phyloP scores from a whole-genome alignment of 2,888 invertebrate genomes.

The Ochlodes sylvanus region DNA sequence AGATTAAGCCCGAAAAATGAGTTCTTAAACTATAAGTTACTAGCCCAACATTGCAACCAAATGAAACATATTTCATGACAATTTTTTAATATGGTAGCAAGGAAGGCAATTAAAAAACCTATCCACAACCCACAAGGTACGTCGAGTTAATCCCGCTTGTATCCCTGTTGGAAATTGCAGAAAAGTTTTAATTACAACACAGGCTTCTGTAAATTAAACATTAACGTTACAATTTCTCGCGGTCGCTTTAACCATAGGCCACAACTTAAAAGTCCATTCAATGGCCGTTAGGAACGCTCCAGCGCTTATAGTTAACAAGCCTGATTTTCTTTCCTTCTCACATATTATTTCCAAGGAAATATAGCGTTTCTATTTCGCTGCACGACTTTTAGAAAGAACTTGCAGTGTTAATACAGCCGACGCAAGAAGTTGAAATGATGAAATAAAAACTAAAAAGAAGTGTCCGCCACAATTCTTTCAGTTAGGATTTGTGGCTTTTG shows the following conservation, averaged over 20 bases:
- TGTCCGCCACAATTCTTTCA: conserved; percentile 11
- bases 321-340: conserved; percentile 58
- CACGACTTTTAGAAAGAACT: conserved; percentile 18
- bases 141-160: too few relatives aligned
- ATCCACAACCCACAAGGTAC: too few relatives aligned
- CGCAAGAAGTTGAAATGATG: conserved; percentile 2
- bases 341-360: conserved; percentile 51
- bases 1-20: too few relatives aligned
- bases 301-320: conserved; percentile 74
- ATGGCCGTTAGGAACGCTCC: conserved; percentile 61
- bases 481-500: conserved; percentile 8
- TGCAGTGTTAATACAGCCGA: conserved; percentile 23
- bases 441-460: conserved; percentile 5
- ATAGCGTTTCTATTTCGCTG: conserved; percentile 40
- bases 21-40: too few relatives aligned
- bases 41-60: too few relatives aligned
- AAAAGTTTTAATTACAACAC: too few relatives aligned
- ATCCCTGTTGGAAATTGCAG: too few relatives aligned
- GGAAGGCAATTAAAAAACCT: too few relatives aligned
- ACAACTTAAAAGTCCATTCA: conserved; percentile 59
- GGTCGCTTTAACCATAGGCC: conserved; percentile 40
- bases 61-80: too few relatives aligned
- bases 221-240: neutral
- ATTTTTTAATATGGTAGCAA: too few relatives aligned
- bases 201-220: too few relatives aligned